Evolutionary conservation across 2,888 invertebrate genomes (phyloP).

Genomic region (Pemphredon lugubris): DNA sequence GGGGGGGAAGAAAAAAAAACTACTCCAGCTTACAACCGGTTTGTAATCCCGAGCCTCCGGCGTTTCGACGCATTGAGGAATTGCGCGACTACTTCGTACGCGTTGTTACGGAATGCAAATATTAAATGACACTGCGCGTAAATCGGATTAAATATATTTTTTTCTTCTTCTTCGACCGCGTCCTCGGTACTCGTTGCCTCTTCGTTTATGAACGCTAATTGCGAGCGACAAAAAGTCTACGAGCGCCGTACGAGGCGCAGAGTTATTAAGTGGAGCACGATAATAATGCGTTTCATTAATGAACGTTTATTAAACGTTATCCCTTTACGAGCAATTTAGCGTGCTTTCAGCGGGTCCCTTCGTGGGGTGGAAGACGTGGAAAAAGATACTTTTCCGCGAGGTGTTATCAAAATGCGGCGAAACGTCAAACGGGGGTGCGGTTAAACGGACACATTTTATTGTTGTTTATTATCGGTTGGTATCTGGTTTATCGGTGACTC

Average conservation of each 20-base stretch:
- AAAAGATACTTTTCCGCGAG: too few relatives aligned
- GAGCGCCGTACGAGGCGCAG: background rate
- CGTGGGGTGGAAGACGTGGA: background rate
- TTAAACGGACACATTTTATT: too few relatives aligned
- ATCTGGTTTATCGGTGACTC: too few relatives aligned
- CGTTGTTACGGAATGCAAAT: background rate
- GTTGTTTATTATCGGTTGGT: too few relatives aligned
- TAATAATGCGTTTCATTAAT: background rate
- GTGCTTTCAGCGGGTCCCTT: background rate
- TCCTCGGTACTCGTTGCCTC: too few relatives aligned
- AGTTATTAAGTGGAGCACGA: background rate
- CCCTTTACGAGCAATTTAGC: background rate
- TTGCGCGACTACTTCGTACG: conserved; percentile 3
- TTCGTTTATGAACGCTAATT: too few relatives aligned
- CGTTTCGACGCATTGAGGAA: conserved; percentile 14
- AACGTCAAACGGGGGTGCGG: too few relatives aligned
- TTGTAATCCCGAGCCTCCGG: background rate
- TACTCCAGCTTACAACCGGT: too few relatives aligned
- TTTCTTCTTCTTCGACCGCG: too few relatives aligned
- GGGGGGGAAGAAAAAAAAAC: too few relatives aligned
- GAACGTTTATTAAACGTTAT: background rate
- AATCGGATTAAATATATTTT: background rate
- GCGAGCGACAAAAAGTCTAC: background rate
- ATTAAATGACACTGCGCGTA: conserved; percentile 1
- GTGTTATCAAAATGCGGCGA: too few relatives aligned